These are phyloP conservation scores for Oeneis ivallda DNA, from an alignment of 2,888 invertebrate genomes.

Conservation along the genomic window DNA sequence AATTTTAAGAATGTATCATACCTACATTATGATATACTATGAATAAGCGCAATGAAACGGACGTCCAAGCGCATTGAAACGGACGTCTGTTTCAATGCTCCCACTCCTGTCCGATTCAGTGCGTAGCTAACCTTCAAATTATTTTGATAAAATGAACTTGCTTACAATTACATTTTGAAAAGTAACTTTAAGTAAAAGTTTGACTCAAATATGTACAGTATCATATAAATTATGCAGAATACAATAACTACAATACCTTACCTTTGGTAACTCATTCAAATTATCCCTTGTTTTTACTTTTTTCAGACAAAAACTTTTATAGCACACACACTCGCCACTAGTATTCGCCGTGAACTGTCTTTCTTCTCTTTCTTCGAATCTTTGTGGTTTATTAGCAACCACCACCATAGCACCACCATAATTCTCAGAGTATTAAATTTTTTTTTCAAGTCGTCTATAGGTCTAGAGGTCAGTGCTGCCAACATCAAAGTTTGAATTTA, in stretches of 20 bases:
- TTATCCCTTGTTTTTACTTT: neutral
- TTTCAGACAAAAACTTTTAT: neutral
- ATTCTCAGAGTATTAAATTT: no score
- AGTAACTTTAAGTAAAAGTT: no score
- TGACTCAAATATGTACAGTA: no score
- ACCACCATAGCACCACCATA: no score
- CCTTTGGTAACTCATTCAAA: neutral
- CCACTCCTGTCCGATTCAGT: neutral
- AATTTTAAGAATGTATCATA: no score
- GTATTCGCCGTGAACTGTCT: neutral
- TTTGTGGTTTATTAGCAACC: neutral
- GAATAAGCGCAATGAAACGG: no score
- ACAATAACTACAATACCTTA: neutral
- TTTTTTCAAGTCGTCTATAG: no score
- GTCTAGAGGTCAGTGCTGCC: neutral
- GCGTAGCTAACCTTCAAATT: neutral
- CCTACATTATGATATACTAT: no score
- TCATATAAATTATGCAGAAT: neutral
- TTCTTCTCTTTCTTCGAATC: no score
- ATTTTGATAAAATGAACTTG: neutral
- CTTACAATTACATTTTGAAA: neutral
- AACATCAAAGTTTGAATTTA: neutral
- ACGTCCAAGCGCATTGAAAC: no score
- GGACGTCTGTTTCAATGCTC: neutral
- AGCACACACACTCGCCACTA: neutral